phyloP scores from a whole-genome alignment of 1,140 invertebrate species.

The Brachionus angularis region DNA sequence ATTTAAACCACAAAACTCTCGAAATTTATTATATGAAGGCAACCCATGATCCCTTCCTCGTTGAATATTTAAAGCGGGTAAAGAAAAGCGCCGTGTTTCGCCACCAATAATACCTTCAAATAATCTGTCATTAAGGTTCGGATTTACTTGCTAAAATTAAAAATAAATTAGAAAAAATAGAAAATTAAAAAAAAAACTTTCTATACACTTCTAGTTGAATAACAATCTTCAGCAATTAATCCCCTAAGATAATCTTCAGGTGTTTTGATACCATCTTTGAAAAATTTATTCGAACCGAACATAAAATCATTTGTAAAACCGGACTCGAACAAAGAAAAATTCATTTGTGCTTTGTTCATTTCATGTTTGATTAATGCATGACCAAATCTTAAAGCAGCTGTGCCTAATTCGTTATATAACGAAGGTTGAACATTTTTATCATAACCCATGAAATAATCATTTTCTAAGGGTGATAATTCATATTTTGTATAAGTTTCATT shows the following conservation, averaged over 20 bases:
- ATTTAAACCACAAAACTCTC: conserved; percentile 46
- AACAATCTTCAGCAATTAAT: conserved; percentile 10
- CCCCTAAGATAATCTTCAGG: conserved; percentile 31
- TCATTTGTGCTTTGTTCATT: background rate
- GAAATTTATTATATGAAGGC: conserved; percentile 44
- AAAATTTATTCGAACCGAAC: conserved; percentile 1
- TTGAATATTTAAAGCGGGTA: conserved; percentile 90
- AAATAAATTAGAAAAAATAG: background rate
- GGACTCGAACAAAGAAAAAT: background rate
- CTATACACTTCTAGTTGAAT: background rate
- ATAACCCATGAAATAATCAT: conserved; percentile 64
- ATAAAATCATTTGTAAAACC: background rate
- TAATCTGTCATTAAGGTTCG: conserved; percentile 1
- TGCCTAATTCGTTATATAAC: conserved; percentile 58
- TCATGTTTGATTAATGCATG: conserved; percentile 20
- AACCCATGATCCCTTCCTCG: conserved; percentile 61
- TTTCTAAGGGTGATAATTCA: conserved; percentile 69
- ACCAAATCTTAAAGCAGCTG: conserved; percentile 60
- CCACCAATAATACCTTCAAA: background rate
- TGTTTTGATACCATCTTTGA: conserved; percentile 14
- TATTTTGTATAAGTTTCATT: conserved; percentile 44
- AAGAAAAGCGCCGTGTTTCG: conserved; percentile 44
- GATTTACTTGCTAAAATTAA: background rate
- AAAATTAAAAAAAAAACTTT: conserved; percentile 58
- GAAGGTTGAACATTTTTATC: conserved; percentile 73